Conservation (phyloP, 2,888 invertebrate species). For the Hemithea aestivaria region DNA sequence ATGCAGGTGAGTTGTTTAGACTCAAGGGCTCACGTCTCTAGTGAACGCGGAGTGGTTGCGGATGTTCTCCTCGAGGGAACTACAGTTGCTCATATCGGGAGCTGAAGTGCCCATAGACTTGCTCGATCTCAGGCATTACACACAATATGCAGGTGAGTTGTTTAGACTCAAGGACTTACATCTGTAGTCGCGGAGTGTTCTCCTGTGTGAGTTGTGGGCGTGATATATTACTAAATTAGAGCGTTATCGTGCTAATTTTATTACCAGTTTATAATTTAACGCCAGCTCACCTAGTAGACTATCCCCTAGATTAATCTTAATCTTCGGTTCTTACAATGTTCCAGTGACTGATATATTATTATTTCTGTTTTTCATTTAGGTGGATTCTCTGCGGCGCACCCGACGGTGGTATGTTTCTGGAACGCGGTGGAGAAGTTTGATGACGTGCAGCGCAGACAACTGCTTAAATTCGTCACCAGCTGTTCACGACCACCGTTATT, state of each 20-base stretch:
- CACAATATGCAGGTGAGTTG: conserved; percentile 88
- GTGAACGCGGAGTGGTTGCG: conserved; percentile 95
- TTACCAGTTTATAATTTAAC: no score
- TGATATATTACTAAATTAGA: no score
- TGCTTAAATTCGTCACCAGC: conserved; percentile 98
- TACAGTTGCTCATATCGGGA: conserved; percentile 98
- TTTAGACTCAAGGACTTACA: neutral
- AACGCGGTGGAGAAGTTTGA: conserved; percentile 89
- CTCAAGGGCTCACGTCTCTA: conserved; percentile 92
- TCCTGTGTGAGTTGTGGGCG: no score
- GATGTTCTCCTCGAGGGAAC: conserved; percentile 94
- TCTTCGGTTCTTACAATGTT: no score
- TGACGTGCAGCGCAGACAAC: conserved; percentile 89
- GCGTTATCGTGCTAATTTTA: no score
- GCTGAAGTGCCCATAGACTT: conserved; percentile 96
- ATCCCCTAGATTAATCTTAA: no score
- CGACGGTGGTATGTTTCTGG: conserved; percentile 94
- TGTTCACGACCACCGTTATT: conserved; percentile 97
- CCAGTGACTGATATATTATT: no score
- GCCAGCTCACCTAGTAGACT: no score
- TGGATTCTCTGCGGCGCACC: conserved; percentile 90
- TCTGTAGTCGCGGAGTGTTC: no score
- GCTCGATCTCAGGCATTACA: conserved; percentile 90
- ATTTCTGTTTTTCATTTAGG: conserved; percentile 79
- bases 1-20: conserved; percentile 80